Evolutionary conservation across 2,888 invertebrate species (phyloP).

Genomic region (Abrostola tripartita): DNA sequence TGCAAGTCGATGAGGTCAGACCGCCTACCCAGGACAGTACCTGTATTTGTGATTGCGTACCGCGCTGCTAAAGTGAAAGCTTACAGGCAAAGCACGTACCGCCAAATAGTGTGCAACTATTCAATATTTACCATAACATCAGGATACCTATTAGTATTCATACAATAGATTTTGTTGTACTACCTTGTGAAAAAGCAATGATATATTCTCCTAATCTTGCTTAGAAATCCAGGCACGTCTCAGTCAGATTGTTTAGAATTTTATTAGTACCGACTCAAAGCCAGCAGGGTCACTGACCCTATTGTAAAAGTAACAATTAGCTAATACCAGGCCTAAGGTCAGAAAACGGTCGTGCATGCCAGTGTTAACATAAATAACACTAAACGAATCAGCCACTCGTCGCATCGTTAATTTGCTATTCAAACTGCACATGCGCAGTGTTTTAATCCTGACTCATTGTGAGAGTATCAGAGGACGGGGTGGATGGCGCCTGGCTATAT

Average conservation of each 20-base stretch:
- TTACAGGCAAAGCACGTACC: conserved; percentile 32
- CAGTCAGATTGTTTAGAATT: conserved; percentile 27
- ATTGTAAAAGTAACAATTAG: neutral
- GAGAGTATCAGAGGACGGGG: conserved; percentile 64
- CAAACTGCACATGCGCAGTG: conserved; percentile 66
- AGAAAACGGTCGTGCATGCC: conserved; percentile 12
- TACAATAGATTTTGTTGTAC: neutral
- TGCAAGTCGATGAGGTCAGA: neutral
- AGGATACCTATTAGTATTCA: conserved; percentile 39
- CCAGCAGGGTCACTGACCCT: conserved; percentile 25
- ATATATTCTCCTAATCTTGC: neutral
- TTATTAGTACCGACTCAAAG: conserved; percentile 18
- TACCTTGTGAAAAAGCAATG: conserved; percentile 12
- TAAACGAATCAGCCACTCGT: conserved; percentile 18
- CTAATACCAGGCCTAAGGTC: neutral
- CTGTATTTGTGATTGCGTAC: conserved; percentile 18
- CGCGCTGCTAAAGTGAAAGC: conserved; percentile 46
- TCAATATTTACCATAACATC: conserved; percentile 31
- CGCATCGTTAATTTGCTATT: conserved; percentile 43
- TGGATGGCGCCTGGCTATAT: conserved; percentile 72
- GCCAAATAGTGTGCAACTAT: conserved; percentile 15
- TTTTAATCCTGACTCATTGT: conserved; percentile 71
- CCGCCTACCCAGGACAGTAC: neutral
- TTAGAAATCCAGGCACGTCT: conserved; percentile 40
- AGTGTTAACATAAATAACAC: conserved; percentile 8